Evolutionary conservation across 2,888 invertebrate genomes (phyloP), one percentile per base, ranked within the genome.

Genomic region (Dicroscelio sp.): DNA sequence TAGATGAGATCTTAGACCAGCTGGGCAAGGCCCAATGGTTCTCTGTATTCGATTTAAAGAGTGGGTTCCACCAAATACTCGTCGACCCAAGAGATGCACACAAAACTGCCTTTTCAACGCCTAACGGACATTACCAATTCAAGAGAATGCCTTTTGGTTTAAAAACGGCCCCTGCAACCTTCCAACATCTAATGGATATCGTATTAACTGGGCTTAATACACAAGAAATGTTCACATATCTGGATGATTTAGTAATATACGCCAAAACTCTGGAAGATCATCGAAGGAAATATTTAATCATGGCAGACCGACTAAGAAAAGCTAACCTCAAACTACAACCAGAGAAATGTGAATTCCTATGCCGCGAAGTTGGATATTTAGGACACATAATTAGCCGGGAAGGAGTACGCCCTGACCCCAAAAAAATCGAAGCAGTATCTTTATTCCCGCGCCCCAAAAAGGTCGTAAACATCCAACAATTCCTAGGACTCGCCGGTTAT

Each of bases 361-460:
- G n/a, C n/a, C n/a, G n/a, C n/a, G 79, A 79, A 65, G 79, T 79
- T 30, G 27, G 38, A 58, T 96, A 94, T 71, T 84, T 94, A 83
- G 95, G 94, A 17, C 95, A 78, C 14, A 78, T 78, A 20, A 30
- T 63, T 1, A 60, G 38, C 12, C 30, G 35, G 35, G 12, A 58
- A 3, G 95, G 95, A 12, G 91, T 95, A 0, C 86, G 85, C 87
- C 95, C 95, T 35, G 94, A n/a, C n/a, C n/a, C n/a, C n/a, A n/a
- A n/a, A n/a, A n/a, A 94, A 71, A 35, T 93, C 8, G 82, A 86
- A 80, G 87, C 92, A 1, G 84, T 95, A 33, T 27, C 63, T 69
- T 84, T 94, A 43, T 94, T 93, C 30, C 94, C 92, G 12, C 31
- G 30, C 17, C 94, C 63, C 25, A 65, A 85, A 0, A 93, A 86